Evolutionary conservation across 2,888 invertebrate species (phyloP).

Genomic region (Sminthurinus aureus): DNA sequence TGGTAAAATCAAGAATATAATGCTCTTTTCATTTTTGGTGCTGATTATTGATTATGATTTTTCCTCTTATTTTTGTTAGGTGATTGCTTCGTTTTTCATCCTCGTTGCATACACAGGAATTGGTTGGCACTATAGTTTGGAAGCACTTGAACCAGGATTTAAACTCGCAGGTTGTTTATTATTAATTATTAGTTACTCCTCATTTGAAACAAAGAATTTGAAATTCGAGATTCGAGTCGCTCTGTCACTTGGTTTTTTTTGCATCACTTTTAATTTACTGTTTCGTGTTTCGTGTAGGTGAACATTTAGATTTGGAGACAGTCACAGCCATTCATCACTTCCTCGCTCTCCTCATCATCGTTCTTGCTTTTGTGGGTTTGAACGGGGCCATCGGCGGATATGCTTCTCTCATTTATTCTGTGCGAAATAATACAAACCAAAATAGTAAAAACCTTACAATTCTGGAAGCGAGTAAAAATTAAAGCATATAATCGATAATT

Average conservation of each 20-base stretch:
- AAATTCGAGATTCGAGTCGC: too few relatives aligned
- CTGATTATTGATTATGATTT: too few relatives aligned
- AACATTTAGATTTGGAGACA: not conserved
- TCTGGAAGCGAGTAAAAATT: not conserved
- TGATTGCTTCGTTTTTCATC: slow-evolving; percentile 2
- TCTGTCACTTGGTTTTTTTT: too few relatives aligned
- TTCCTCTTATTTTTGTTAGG: too few relatives aligned
- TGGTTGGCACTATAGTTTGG: slow-evolving; percentile 2
- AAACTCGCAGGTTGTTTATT: slow-evolving; percentile 3
- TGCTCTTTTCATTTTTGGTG: too few relatives aligned
- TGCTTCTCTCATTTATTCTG: not conserved
- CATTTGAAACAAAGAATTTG: not conserved
- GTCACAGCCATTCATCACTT: slow-evolving; percentile 11
- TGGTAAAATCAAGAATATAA: too few relatives aligned
- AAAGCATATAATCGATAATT: too few relatives aligned
- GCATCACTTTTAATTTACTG: too few relatives aligned
- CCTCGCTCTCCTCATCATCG: not conserved
- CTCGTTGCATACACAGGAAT: slow-evolving; percentile 5
- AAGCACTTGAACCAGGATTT: not conserved
- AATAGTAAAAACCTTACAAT: not conserved
- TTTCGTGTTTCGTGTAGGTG: slow-evolving; percentile 4
- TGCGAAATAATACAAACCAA: not conserved
- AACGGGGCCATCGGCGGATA: not conserved
- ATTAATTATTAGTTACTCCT: not conserved
- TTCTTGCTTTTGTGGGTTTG: not conserved